Base-by-base conservation (phyloP, 35 echinoderm and acorn worm genomes). In the Heliocidaris tuberculata region DNA sequence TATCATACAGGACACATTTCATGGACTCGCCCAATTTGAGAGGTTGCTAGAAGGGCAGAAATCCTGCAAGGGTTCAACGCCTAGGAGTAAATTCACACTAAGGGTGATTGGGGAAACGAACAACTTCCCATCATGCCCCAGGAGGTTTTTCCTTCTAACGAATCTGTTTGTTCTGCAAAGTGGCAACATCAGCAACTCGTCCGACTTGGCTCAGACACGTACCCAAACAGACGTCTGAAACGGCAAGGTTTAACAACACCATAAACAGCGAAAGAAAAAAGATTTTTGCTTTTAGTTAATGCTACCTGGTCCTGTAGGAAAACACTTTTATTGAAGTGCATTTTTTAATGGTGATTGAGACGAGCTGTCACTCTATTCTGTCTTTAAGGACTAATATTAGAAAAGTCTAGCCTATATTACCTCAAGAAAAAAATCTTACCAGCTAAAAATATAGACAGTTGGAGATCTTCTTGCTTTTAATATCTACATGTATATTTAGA, bases 121-220 rank as follows among this genome's bases (percentile, higher is more conserved):
- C 65, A 78, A 78, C 65, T 78, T 78, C 65, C 65, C 65, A 78
- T 78, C 65, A 78, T 78, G 65, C 65, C 65, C 65, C 65, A 78
- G 65, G 65, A 78, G 65, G 17, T 78, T 78, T 78, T 78, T 78
- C 65, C 65, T 78, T 78, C 65, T 78, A 78, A 78, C 65, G 65
- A 78, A 78, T 78, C 65, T 78, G 65, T 78, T 78, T 78, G 27
- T 78, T 78, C 65, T 78, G 65, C 65, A 78, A 78, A 78, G 65
- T 78, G 65, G 65, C 65, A 78, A 78, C 65, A 78, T 78, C 65
- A 78, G 65, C 65, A 78, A 78, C 19, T 78, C 27, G 65, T 78
- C 21, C 19, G 65, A 24, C 65, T 24, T 78, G 65, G 65, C 65
- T n/a, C 65, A 78, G 65, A 21, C 17, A 7, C 65, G 17, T 78